Base-by-base conservation (phyloP, 1,140 invertebrate genomes). In the Brachionus paranguensis region DNA sequence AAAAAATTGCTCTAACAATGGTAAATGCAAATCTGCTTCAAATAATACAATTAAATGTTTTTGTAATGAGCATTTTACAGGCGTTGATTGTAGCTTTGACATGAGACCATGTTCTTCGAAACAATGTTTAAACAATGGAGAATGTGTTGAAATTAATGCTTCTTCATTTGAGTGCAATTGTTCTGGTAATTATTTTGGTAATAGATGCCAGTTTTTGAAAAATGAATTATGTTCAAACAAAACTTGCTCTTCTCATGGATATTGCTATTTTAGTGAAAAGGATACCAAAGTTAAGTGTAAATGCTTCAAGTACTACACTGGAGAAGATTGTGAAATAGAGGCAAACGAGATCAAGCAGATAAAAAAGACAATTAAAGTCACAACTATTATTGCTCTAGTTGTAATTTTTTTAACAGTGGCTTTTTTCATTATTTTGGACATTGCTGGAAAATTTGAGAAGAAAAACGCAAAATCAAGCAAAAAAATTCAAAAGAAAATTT, bases 1-100 rank as follows among this genome's bases (percentile, higher is more conserved):
- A 74, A 45, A 29, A 43, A 74, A 74, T 43, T 74, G 70, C 45
- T 74, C 70, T 8, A 74, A 45, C 41, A 74, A 43, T 74, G 70
- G 70, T 1, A 43, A 11, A 8, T 74, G 70, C 41, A 43, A 17
- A 74, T 45, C 17, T 20, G 41, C 0, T 43, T 43, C 70, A 74
- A 20, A 74, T 45, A 45, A 45, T 10, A 12, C 8, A 43, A 24
- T 24, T 14, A 45, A 45, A 74, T 74, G 70, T 43, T 43, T 43
- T 17, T 74, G 70, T 43, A 43, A 29, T 70, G 65, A 74, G 5
- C 7, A 74, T 74, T 74, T 74, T 43, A 12, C 20, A 17, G 70
- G 70, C n/a, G 11, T 12, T 2, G 17, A 41, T 20, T 74, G 70
- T 43, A 11, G 20, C 33, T 45, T 12, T n/a, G 37, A 43, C 17